Conservation (phyloP, 1,140 invertebrate species). For the Sminthurides bifidus region DNA sequence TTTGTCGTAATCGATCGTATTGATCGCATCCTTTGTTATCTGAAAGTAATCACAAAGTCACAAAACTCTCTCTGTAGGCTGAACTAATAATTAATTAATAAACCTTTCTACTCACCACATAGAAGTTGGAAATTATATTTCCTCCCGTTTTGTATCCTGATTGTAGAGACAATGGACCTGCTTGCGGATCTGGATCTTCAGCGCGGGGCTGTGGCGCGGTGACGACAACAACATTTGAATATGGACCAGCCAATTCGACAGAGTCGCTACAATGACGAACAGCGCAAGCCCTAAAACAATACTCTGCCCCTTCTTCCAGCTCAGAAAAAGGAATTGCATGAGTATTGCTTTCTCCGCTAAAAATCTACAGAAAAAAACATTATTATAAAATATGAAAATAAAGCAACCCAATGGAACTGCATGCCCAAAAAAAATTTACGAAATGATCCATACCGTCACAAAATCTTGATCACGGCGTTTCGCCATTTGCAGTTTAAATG, state of each 20-base stretch:
- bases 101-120: background rate
- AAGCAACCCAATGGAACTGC: background rate
- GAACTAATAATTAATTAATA: background rate
- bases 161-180: slow-evolving; percentile 14
- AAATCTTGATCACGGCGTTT: slow-evolving; percentile 29
- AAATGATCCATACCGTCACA: slow-evolving; percentile 20
- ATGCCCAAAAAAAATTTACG: background rate
- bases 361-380: slow-evolving; percentile 18
- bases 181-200: slow-evolving; percentile 12
- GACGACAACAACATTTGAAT: slow-evolving; percentile 27
- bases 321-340: slow-evolving; percentile 16
- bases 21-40: slow-evolving; percentile 27
- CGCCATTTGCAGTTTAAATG: slow-evolving; percentile 29
- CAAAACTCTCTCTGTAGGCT: slow-evolving; percentile 1
- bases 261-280: slow-evolving; percentile 27
- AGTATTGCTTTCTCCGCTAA: slow-evolving; percentile 15
- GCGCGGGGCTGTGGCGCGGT: slow-evolving; percentile 12
- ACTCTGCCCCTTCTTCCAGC: slow-evolving; percentile 26
- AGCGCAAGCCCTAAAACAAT: slow-evolving; percentile 24
- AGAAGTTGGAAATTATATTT: background rate
- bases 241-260: slow-evolving; percentile 24
- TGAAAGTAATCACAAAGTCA: slow-evolving; percentile 7
- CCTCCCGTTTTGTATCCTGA: too few species aligned
- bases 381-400: background rate
- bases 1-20: slow-evolving; percentile 29